Conservation (phyloP, 2,113 vertebrate genomes). For the Planiliza haematocheilus region DNA sequence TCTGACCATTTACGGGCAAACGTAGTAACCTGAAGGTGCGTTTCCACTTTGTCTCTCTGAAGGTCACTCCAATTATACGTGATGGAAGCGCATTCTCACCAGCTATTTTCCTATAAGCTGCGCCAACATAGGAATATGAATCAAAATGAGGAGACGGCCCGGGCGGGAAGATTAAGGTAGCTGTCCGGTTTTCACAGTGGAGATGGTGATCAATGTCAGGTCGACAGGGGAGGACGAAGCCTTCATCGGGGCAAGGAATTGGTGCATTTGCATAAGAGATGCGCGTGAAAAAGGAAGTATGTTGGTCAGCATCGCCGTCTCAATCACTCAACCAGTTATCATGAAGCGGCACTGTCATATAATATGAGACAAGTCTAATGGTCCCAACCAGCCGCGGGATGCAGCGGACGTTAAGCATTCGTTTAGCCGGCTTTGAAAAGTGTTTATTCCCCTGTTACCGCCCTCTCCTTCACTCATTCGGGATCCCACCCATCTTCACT, state of each 20-base stretch:
- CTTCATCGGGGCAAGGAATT: slow-evolving; percentile 59
- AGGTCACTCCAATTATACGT: slow-evolving; percentile 70
- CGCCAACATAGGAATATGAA: slow-evolving; percentile 61
- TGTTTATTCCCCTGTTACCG: too few relatives aligned
- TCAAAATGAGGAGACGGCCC: slow-evolving; percentile 30
- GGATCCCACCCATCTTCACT: too few relatives aligned
- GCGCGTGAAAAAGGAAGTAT: not conserved
- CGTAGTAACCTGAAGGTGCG: slow-evolving; percentile 12
- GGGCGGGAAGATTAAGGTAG: slow-evolving; percentile 16
- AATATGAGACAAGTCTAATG: not conserved
- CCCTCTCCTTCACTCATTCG: too few relatives aligned
- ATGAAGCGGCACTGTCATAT: slow-evolving; percentile 13
- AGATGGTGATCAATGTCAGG: slow-evolving; percentile 70
- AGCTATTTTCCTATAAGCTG: slow-evolving; percentile 27
- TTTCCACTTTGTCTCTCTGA: slow-evolving; percentile 29
- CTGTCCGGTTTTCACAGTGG: slow-evolving; percentile 39
- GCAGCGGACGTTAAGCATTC: too few relatives aligned
- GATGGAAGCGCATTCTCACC: slow-evolving; percentile 49
- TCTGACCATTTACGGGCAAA: too few relatives aligned
- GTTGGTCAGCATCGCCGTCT: slow-evolving; percentile 30
- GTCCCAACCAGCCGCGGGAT: not conserved
- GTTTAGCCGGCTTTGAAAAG: slow-evolving; percentile 17
- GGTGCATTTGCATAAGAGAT: slow-evolving; percentile 57
- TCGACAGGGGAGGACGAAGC: slow-evolving; percentile 71
- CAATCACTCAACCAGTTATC: slow-evolving; percentile 55